Percentiles rank a stretch among this genome's conserved stretches.
phyloP scores from a whole-genome alignment of 2,888 invertebrate genomes.

The Teleiodes luculella region DNA sequence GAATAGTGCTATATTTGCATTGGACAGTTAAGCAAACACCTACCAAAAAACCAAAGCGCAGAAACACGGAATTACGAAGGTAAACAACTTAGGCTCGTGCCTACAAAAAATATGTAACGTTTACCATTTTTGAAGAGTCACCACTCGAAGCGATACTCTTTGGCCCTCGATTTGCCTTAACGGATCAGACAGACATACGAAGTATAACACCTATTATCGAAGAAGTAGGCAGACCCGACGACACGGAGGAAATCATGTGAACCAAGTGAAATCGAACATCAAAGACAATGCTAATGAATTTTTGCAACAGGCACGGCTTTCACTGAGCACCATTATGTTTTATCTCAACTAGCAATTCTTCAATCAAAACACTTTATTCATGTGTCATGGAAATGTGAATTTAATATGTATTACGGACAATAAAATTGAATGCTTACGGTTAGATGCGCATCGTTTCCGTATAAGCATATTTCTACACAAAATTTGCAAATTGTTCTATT shows the following conservation, averaged over 20 bases:
- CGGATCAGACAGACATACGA: not conserved
- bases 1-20: slow-evolving; percentile 47
- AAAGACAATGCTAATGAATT: slow-evolving; percentile 59
- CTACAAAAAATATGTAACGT: slow-evolving; percentile 20
- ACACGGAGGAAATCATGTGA: slow-evolving; percentile 60
- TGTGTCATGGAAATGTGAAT: slow-evolving; percentile 34
- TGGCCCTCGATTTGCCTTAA: not conserved
- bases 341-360: slow-evolving; percentile 29
- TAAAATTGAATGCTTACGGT: slow-evolving; percentile 24
- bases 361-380: slow-evolving; percentile 36
- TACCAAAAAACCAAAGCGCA: slow-evolving; percentile 43
- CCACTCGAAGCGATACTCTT: slow-evolving; percentile 13
- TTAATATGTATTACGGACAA: slow-evolving; percentile 27
- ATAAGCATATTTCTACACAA: not conserved
- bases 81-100: slow-evolving; percentile 37
- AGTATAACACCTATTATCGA: not conserved
- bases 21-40: slow-evolving; percentile 57
- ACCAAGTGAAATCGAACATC: slow-evolving; percentile 63
- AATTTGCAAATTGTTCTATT: not conserved
- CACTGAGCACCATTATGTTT: slow-evolving; percentile 45
- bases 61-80: slow-evolving; percentile 50
- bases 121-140: slow-evolving; percentile 23
- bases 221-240: slow-evolving; percentile 13
- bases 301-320: slow-evolving; percentile 60
- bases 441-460: slow-evolving; percentile 27